Percentiles rank a stretch among this genome's conserved stretches.
Evolutionary conservation across 2,113 vertebrate genomes (phyloP).

Genomic region (Chrysochloris asiatica): DNA sequence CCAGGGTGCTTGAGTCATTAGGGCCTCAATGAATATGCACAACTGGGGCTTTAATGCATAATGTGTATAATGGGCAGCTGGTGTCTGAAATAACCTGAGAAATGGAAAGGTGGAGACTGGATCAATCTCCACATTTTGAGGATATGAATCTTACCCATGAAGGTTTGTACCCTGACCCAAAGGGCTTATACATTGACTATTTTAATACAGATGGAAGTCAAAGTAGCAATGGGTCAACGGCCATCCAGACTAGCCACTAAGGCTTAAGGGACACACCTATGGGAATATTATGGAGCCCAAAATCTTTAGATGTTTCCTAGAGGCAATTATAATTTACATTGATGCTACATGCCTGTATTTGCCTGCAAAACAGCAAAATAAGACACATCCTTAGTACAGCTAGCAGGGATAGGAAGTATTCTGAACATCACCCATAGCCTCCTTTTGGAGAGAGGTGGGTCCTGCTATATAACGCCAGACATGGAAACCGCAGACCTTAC

Average conservation of each 20-base stretch:
- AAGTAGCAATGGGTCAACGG: background rate
- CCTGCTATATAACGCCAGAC: background rate
- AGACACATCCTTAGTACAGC: background rate
- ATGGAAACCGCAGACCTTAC: no score
- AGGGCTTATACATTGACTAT: background rate
- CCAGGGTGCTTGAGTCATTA: background rate
- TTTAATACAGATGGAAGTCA: background rate
- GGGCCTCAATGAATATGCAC: no score
- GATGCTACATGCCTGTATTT: background rate
- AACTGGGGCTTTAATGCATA: no score
- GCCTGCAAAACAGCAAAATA: background rate
- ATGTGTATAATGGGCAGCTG: background rate
- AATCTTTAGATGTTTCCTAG: background rate
- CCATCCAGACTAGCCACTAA: background rate
- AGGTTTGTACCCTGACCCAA: background rate
- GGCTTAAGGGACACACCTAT: background rate
- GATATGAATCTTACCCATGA: background rate
- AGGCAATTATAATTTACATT: background rate
- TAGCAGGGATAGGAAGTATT: background rate
- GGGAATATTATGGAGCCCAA: background rate
- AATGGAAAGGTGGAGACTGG: background rate
- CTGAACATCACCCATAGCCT: background rate
- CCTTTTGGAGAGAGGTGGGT: background rate
- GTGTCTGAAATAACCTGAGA: background rate
- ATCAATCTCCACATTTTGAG: no score